Conservation (phyloP, 2,113 vertebrate genomes). For the Sylvietta virens region DNA sequence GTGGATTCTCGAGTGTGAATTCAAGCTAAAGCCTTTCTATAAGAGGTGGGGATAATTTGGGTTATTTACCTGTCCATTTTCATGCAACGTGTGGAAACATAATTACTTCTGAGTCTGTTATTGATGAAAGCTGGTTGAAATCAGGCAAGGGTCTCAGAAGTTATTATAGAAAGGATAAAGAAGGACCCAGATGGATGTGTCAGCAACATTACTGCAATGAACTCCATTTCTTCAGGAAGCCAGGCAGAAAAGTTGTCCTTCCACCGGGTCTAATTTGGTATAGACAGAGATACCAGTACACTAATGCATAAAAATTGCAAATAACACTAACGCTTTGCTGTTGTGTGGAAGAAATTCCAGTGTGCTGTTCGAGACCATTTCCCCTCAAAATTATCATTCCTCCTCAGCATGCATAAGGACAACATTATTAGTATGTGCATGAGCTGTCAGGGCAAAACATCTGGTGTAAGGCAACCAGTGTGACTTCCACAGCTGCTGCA, state of each 20-base stretch:
- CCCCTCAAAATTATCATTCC: neutral
- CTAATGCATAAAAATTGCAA: neutral
- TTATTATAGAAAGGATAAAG: neutral
- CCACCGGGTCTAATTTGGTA: neutral
- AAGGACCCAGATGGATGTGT: neutral
- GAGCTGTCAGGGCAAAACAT: constrained; percentile 25
- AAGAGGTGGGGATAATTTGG: neutral
- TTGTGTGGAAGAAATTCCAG: neutral
- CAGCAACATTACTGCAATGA: neutral
- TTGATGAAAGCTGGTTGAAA: neutral
- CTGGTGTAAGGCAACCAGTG: neutral
- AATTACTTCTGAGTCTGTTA: neutral
- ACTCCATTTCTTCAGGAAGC: constrained; percentile 12
- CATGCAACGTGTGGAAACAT: neutral
- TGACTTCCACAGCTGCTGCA: neutral
- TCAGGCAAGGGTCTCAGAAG: neutral
- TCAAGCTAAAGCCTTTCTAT: neutral
- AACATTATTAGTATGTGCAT: neutral
- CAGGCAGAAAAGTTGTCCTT: constrained; percentile 1
- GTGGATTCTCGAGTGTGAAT: neutral
- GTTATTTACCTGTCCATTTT: neutral
- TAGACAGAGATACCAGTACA: neutral
- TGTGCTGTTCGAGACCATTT: neutral
- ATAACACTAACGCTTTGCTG: neutral
- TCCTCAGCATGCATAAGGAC: neutral